Evolutionary conservation across 2,113 vertebrate genomes (phyloP).

Genomic region (Saguinus midas): DNA sequence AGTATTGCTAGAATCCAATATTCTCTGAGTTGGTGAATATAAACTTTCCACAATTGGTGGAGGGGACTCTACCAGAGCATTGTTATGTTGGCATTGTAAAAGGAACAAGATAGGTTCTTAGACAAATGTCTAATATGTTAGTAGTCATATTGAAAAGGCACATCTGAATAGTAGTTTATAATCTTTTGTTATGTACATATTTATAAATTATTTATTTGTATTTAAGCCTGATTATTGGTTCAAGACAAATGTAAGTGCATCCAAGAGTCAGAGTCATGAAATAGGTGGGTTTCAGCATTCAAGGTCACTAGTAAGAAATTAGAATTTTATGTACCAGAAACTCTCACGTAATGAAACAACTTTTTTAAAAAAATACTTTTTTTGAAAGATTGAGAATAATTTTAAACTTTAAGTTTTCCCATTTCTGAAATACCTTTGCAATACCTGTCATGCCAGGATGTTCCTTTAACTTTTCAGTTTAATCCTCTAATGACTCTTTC

Average conservation of each 20-base stretch:
- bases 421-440: not conserved
- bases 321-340: not conserved
- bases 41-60: not conserved
- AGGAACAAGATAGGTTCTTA: not conserved
- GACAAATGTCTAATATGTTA: not conserved
- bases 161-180: not conserved
- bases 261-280: not conserved
- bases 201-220: slow-evolving; percentile 22
- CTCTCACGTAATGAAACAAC: not conserved
- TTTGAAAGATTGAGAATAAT: not conserved
- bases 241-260: slow-evolving; percentile 8
- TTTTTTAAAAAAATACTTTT: not conserved
- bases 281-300: not conserved
- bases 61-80: not conserved
- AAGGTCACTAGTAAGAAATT: not conserved
- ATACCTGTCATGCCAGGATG: not conserved
- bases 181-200: not conserved
- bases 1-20: not conserved
- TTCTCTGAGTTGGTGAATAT: not conserved
- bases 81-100: not conserved
- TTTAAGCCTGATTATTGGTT: slow-evolving; percentile 19
- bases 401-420: not conserved
- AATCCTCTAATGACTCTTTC: not conserved
- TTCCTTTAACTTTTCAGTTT: not conserved
- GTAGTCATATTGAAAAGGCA: not conserved